A percentile compares a stretch with the other conserved stretches of the same genome.
Evolutionary conservation across 1,140 invertebrate genomes (phyloP).

Genomic region (Lethocerus indicus): DNA sequence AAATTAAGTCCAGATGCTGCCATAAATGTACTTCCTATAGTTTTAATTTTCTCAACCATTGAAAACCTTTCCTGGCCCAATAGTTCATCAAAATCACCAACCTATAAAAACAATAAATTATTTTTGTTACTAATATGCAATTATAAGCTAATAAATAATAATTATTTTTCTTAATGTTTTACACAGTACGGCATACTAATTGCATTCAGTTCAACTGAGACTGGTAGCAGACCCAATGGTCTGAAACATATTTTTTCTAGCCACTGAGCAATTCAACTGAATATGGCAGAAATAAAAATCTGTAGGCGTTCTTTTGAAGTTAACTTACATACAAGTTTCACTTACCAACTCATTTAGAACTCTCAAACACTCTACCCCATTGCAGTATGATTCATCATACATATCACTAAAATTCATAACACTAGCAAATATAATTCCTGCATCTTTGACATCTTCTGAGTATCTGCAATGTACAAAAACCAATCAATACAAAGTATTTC

Average conservation of each 20-base stretch:
- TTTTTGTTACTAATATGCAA: neutral
- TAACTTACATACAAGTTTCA: too few species aligned
- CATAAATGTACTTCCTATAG: slow-evolving; percentile 95
- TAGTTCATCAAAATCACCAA: slow-evolving; percentile 88
- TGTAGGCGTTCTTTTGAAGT: too few species aligned
- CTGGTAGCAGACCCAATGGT: too few species aligned
- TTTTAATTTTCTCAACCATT: slow-evolving; percentile 95
- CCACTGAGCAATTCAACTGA: too few species aligned
- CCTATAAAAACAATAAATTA: slow-evolving; percentile 19
- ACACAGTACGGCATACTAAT: neutral
- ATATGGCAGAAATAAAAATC: too few species aligned
- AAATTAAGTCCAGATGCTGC: slow-evolving; percentile 87
- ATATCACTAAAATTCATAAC: slow-evolving; percentile 93
- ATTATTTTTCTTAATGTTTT: too few species aligned
- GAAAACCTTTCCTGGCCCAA: slow-evolving; percentile 63
- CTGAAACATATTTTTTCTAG: too few species aligned
- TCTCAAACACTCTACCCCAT: slow-evolving; percentile 79
- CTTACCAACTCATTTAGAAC: slow-evolving; percentile 79
- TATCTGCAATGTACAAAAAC: slow-evolving; percentile 42
- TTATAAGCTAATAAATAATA: too few species aligned
- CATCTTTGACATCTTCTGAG: slow-evolving; percentile 85
- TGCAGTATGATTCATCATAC: slow-evolving; percentile 88
- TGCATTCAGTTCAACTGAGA: too few species aligned
- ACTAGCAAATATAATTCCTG: slow-evolving; percentile 86
- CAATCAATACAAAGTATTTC: neutral